phyloP scores from a whole-genome alignment of 2,113 vertebrate species.

The Callionymus lyra region DNA sequence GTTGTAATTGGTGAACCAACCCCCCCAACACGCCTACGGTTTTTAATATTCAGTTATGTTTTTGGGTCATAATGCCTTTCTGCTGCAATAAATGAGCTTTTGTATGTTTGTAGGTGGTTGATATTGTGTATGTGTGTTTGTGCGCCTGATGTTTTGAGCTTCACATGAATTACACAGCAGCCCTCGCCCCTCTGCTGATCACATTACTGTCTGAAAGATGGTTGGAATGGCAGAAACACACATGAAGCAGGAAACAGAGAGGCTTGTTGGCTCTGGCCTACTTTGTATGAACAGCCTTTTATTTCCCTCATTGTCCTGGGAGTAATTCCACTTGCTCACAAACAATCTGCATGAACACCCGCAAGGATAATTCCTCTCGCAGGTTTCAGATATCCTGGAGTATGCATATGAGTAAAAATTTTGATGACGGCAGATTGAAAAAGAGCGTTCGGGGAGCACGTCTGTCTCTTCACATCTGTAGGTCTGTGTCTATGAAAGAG shows the following conservation, averaged over 20 bases:
- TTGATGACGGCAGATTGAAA: constrained; percentile 1
- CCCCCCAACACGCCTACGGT: constrained; percentile 1
- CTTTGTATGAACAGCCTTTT: constrained; percentile 18
- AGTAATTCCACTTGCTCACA: not conserved
- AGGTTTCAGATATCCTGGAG: not conserved
- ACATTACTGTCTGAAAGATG: constrained; percentile 37
- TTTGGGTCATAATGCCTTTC: constrained; percentile 47
- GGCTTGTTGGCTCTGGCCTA: constrained; percentile 6
- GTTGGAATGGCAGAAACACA: constrained; percentile 12
- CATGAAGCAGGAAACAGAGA: not conserved
- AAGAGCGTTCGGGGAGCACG: constrained; percentile 6
- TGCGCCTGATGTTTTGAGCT: constrained; percentile 20
- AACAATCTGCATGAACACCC: not conserved
- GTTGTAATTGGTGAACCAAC: no score
- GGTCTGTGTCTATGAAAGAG: constrained; percentile 23
- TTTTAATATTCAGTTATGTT: constrained; percentile 45
- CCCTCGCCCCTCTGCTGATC: constrained; percentile 22
- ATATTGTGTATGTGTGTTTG: constrained; percentile 2
- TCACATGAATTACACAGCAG: constrained; percentile 40
- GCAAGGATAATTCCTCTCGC: not conserved
- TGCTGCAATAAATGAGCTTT: constrained; percentile 39
- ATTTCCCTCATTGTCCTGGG: constrained; percentile 9
- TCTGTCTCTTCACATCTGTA: constrained; percentile 10
- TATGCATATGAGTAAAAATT: not conserved
- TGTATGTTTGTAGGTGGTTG: constrained; percentile 7